Evolutionary conservation across 1,140 invertebrate genomes (phyloP), one percentile per base, ranked within the genome.

Genomic region (Lasioglossum albipes): DNA sequence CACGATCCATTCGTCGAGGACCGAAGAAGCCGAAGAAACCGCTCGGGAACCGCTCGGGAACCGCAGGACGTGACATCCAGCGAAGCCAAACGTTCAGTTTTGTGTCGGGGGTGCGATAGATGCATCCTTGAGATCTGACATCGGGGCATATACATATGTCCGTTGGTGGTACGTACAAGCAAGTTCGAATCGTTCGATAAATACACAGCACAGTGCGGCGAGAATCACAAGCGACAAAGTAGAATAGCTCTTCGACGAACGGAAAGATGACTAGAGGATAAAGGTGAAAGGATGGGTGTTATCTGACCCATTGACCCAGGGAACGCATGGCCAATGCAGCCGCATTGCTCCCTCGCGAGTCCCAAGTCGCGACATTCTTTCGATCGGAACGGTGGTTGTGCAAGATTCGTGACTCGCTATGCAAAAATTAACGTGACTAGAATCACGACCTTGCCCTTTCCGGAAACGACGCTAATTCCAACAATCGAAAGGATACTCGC

Each of bases 111-210:
- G n/a, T 65, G 70, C 72, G 9, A 75, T 80, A 80, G 65, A 80
- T 80, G 79, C 79, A 49, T 75, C 65, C 54, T 54, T 80, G 73
- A 80, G 64, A 64, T 57, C 54, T 80, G 49, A 36, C 36, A 61
- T 27, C 18, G n/a, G 78, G 79, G 72, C 79, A 61, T 73, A 75
- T 36, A 36, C 36, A 36, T 80, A 80, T 80, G 79, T 80, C 79
- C 79, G 67, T 57, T 22, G 72, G 27, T 75, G 62, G 79, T 80
- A 80, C 27, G 79, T 79, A 74, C 45, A 5, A 0, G 2, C 6
- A 22, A 6, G 18, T 59, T 2, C n/a, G 12, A n/a, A 67, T 7
- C 22, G 9, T 41, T 22, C 57, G 57, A 59, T 59, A 42, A 45
- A 10, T n/a, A 16, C n/a, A 16, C 22, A n/a, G 9, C 2, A 6